Evolutionary conservation across 2,797 vertebrate species (phyloP).

Genomic region (Melanotaenia boesemani): DNA sequence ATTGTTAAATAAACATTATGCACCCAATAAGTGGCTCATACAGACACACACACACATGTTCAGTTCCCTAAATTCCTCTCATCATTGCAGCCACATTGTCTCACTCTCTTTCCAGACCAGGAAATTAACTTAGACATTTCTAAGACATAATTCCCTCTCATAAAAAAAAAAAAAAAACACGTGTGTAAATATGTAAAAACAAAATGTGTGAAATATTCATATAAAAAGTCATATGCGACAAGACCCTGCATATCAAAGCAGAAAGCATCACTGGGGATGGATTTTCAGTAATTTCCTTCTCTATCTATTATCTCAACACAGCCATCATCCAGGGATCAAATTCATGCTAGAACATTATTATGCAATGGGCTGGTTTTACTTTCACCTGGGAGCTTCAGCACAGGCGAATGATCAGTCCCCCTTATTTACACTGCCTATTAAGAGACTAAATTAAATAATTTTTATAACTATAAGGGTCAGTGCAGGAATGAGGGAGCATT

Average conservation of each 20-base stretch:
- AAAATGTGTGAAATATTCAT: conserved; percentile 80
- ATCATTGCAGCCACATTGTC: conserved; percentile 54
- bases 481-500: conserved; percentile 12
- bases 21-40: conserved; percentile 35
- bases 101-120: conserved; percentile 60
- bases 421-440: conserved; percentile 28
- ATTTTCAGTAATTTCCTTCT: conserved; percentile 39
- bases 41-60: conserved; percentile 41
- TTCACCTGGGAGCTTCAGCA: conserved; percentile 45
- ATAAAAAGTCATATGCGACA: conserved; percentile 54
- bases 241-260: conserved; percentile 57
- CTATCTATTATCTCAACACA: conserved; percentile 68
- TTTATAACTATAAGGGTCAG: conserved; percentile 27
- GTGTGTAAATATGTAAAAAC: conserved; percentile 71
- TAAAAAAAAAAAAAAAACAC: conserved; percentile 63
- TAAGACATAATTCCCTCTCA: conserved; percentile 78
- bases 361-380: conserved; percentile 34
- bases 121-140: conserved; percentile 83
- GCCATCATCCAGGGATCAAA: conserved; percentile 63
- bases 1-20: conserved; percentile 42
- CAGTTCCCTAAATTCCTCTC: conserved; percentile 67
- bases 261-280: conserved; percentile 52
- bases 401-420: conserved; percentile 47
- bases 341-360: conserved; percentile 55
- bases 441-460: conserved; percentile 39